Conservation (phyloP, 1,140 invertebrate genomes). For the Drosophila santomea region DNA sequence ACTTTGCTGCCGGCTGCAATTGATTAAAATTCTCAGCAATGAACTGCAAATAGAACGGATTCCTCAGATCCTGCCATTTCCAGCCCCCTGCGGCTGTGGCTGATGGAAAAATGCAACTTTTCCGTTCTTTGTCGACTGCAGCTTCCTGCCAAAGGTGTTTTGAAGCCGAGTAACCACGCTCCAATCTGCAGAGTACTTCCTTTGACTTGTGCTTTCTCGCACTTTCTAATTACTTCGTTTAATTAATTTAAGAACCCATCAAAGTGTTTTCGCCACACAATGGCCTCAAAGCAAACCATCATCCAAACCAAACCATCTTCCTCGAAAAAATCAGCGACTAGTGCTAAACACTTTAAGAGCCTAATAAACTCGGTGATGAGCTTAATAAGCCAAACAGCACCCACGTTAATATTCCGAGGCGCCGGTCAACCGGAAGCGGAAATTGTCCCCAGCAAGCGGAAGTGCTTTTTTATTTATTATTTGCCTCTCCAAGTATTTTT, state of each 20-base stretch:
- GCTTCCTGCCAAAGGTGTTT: conserved; percentile 46
- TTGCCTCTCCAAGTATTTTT: conserved; percentile 9
- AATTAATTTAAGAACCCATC: conserved; percentile 53
- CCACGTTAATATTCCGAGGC: conserved; percentile 40
- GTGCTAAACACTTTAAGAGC: conserved; percentile 55
- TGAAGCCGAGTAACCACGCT: conserved; percentile 45
- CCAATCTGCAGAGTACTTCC: conserved; percentile 53
- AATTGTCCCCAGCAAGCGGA: conserved; percentile 65
- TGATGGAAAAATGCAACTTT: conserved; percentile 19
- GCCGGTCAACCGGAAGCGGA: conserved; percentile 70
- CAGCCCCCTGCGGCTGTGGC: conserved; percentile 35
- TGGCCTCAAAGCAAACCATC: conserved; percentile 27
- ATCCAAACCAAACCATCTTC: too few species aligned
- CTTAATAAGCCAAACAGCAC: conserved; percentile 62
- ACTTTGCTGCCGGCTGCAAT: conserved; percentile 44
- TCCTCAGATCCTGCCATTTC: conserved; percentile 1
- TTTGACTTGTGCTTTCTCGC: conserved; percentile 14
- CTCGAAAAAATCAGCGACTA: conserved; percentile 15
- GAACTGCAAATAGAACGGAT: conserved; percentile 32
- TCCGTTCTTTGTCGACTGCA: conserved; percentile 12
- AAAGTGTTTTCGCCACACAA: conserved; percentile 30
- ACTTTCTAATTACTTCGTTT: conserved; percentile 57
- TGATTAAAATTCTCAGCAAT: conserved; percentile 61
- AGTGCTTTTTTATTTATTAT: conserved; percentile 39
- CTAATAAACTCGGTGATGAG: conserved; percentile 63